Conservation (phyloP, 2,113 vertebrate genomes). For the Acanthochromis polyacanthus region DNA sequence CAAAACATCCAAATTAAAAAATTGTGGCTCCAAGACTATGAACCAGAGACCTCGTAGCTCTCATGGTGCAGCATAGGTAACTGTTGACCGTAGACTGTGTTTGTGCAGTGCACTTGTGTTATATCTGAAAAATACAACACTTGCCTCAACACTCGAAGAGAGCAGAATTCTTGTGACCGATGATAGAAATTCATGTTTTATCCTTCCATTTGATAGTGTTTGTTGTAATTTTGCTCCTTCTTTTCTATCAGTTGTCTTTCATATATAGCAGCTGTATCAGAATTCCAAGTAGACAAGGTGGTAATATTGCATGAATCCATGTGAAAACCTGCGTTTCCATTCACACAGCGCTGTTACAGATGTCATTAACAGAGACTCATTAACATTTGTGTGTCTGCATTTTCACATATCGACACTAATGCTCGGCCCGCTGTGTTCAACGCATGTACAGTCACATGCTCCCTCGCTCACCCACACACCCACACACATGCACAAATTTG, state of each 20-base stretch:
- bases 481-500: conserved; percentile 41
- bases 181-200: conserved; percentile 17
- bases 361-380: conserved; percentile 3
- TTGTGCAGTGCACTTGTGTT: conserved; percentile 26
- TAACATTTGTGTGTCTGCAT: conserved; percentile 15
- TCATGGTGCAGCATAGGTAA: background rate
- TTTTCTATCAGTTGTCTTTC: background rate
- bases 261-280: background rate
- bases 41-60: background rate
- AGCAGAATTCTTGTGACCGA: background rate
- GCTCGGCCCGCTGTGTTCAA: conserved; percentile 3
- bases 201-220: background rate
- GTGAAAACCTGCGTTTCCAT: background rate
- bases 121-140: conserved; percentile 25
- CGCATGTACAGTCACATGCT: conserved; percentile 32
- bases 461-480: conserved; percentile 37
- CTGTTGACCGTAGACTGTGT: conserved; percentile 33
- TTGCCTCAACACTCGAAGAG: background rate
- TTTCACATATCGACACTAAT: conserved; percentile 39
- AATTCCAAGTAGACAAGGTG: background rate
- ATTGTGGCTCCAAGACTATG: conserved; percentile 12
- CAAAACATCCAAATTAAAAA: background rate
- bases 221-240: background rate
- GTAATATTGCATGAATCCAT: background rate
- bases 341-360: background rate